Evolutionary conservation across 2,888 invertebrate genomes (phyloP).

Genomic region (Busseola fusca): DNA sequence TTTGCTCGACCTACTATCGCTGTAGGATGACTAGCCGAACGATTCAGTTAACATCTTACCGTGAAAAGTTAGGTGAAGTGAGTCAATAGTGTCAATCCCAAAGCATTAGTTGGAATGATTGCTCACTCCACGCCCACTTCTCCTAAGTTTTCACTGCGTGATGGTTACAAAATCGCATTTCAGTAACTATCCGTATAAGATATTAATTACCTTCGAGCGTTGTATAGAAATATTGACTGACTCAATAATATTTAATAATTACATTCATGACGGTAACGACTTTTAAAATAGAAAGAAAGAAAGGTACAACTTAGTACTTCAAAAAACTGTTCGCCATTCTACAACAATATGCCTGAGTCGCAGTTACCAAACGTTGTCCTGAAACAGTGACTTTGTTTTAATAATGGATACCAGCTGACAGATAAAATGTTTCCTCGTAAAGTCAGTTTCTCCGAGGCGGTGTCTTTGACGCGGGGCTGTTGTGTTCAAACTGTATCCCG

Average conservation of each 20-base stretch:
- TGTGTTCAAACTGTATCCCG: not conserved
- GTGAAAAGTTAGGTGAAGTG: no score
- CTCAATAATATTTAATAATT: no score
- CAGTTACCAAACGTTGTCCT: constrained; percentile 1
- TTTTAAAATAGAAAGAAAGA: no score
- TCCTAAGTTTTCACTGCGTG: no score
- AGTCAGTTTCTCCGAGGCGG: constrained; percentile 2
- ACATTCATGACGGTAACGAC: not conserved
- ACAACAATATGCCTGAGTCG: not conserved
- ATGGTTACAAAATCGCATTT: no score
- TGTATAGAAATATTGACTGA: not conserved
- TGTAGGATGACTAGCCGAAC: not conserved
- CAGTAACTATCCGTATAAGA: not conserved
- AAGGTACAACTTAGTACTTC: not conserved
- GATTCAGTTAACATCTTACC: no score
- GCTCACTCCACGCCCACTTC: no score
- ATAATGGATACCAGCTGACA: not conserved
- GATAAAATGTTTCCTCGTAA: not conserved
- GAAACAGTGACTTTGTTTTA: constrained; percentile 6
- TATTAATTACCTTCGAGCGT: not conserved
- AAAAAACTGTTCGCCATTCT: not conserved
- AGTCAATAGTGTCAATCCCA: no score
- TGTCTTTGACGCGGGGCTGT: not conserved
- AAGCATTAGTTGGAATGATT: no score
- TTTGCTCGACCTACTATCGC: not conserved